Evolutionary conservation across 2,888 invertebrate genomes (phyloP), one percentile per base, ranked within the genome.

Genomic region (Agriopis leucophaearia): DNA sequence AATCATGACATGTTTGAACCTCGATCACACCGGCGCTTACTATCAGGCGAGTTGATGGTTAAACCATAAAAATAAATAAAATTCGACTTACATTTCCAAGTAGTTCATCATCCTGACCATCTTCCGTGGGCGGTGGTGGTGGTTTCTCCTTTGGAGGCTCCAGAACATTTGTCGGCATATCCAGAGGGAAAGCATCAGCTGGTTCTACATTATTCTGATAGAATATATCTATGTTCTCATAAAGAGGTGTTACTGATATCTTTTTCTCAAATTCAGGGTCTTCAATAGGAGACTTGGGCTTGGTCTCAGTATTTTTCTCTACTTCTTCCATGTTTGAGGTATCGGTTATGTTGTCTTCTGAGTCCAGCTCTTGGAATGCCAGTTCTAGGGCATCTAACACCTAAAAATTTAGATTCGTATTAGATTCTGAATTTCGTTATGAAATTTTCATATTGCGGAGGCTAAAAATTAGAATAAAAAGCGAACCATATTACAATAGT

Each of bases 61-160:
- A 8, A 48, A 18, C 9, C 18, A 48, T 12, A 44, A 42, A 27
- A 42, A n/a, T 8, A 13, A 8, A 3, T 13, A 8, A 55, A 44
- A 44, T 42, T 12, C 0, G 7, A 91, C 92, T 88, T 80, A 92
- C 94, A 83, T 89, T 92, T 71, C 90, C 91, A 51, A 91, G 87
- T 65, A 95, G 89, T 78, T 92, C 93, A 78, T 94, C 86, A 13
- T 90, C 91, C 8, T 75, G 78, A 12, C 68, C 75, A 55, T 94
- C 93, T 63, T 96, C 96, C 61, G 94, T 94, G 0, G 97, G 97
- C 2, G 97, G 97, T 12, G 97, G 97, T 1, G 97, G 97, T 38
- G 97, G 98, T 81, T 97, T 97, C 82, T 97, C 97, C 81, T 96
- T 97, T n/a, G 97, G 97, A 13, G 97, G 97, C 81, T 97, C 96